Base-by-base conservation (phyloP, 2,888 invertebrate genomes). In the Diaperis boleti region DNA sequence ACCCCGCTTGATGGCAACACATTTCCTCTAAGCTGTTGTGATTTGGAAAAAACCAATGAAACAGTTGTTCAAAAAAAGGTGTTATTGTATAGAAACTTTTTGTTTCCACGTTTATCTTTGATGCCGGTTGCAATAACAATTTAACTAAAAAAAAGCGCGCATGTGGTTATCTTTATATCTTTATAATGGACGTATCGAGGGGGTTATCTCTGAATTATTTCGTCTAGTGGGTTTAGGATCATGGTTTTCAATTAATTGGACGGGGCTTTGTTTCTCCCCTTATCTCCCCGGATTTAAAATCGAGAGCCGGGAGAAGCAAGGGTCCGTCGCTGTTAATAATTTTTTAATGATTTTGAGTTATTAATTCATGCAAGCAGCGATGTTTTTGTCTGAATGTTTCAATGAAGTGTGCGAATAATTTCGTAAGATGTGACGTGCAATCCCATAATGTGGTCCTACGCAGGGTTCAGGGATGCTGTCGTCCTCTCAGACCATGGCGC, bases 401-500 rank as follows among this genome's bases (percentile, higher is more conserved):
- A 60, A 44, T 45, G 55, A 49, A 41, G 33, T 62, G 42, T 55
- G 49, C 37, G 47, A 55, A 42, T 62, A 49, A 61, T 61, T 47
- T 54, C 35, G 54, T 54, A 61, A 54, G 45, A 59, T 45, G 45
- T 45, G 57, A 57, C 45, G 47, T 57, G 57, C 57, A 57, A 60
- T 55, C 45, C 55, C 49, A 42, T 64, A 64, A 61, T 64, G 26
- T 64, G 61, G 61, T 73, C 66, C 65, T 69, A 70, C 73, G 72
- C 79, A 81, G 80, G 83, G 82, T 78, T 90, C 92, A 89, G 92
- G 92, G 81, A 89, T 92, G 85, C 90, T 94, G 83, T 92, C 93
- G 86, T 92, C 92, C 85, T 92, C 94, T 85, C 91, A 92, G 86
- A 92, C 92, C 82, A 88, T 94, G 89, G 90, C 93, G 85, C 92